phyloP scores from a whole-genome alignment of 2,113 vertebrate species.

The Leptobrachium ailaonicum region DNA sequence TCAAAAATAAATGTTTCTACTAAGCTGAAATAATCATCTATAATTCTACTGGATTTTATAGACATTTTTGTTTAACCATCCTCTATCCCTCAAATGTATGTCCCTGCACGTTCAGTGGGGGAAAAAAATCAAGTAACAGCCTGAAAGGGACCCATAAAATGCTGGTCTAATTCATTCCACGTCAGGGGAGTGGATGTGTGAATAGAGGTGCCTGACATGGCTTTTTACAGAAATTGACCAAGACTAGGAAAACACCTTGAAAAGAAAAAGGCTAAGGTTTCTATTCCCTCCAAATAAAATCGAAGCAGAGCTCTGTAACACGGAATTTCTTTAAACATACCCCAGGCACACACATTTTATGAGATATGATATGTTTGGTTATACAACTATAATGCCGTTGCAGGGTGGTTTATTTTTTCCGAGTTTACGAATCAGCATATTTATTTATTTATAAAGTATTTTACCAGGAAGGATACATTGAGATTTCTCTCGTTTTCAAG shows the following conservation, averaged over 20 bases:
- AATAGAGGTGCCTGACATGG: slow-evolving; percentile 56
- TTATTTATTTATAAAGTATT: too few species aligned
- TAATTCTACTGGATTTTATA: background rate
- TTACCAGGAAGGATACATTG: too few species aligned
- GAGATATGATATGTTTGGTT: too few species aligned
- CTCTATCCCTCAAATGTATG: background rate
- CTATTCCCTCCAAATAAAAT: background rate
- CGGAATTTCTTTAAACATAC: too few species aligned
- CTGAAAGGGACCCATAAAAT: slow-evolving; percentile 49
- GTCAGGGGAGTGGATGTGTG: slow-evolving; percentile 52
- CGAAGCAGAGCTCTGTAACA: too few species aligned
- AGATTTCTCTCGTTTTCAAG: too few species aligned
- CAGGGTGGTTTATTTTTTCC: too few species aligned
- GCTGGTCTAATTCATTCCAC: slow-evolving; percentile 55
- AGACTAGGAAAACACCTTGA: slow-evolving; percentile 55
- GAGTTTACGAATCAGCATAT: too few species aligned
- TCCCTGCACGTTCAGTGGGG: slow-evolving; percentile 42
- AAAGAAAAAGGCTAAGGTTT: slow-evolving; percentile 48
- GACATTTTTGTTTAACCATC: slow-evolving; percentile 2
- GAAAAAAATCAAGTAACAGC: slow-evolving; percentile 48
- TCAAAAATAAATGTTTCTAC: too few species aligned
- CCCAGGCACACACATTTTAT: too few species aligned
- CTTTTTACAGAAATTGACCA: slow-evolving; percentile 54
- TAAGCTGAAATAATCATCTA: too few species aligned
- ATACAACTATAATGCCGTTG: too few species aligned